Base-by-base conservation (phyloP, 2,113 vertebrate species). In the Coreoperca whiteheadi region DNA sequence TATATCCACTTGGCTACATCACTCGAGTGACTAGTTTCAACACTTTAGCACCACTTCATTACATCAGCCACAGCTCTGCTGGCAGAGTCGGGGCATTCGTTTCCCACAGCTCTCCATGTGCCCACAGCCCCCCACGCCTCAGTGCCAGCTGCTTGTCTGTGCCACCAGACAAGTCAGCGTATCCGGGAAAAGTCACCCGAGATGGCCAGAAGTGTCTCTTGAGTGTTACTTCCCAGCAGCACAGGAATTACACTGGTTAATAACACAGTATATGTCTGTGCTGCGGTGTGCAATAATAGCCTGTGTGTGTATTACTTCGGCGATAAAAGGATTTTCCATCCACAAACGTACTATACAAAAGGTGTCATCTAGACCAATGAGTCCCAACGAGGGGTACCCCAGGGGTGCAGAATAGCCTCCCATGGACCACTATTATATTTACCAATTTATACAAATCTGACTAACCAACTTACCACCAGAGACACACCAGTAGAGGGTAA, bases 31-130 rank as follows among this genome's bases (percentile, higher is more conserved):
- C 84, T 75, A 79, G 88, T 89, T 90, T 79, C 83, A 87, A 86
- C 74, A 51, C 81, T 85, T 88, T 39, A 86, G 75, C 87, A 84
- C 65, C 83, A 82, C 84, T 82, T 84, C 73, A 87, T 87, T 82
- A 80, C 79, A 73, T 65, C 74, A 69, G 68, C 90, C 91, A 69
- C 84, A 86, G 80, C 73, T 73, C 89, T 80, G 74, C 81, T 87
- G 85, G 85, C 87, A 74, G 65, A 71, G 77, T 53, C 57, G 1
- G 48, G 39, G 30, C 81, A 41, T 86, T 80, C 69, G 21, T 83
- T 88, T 82, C 84, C 74, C 79, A 39, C 64, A 53, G 75, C 43
- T 75, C 57, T 53, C 70, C 64, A 6, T 74, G 80, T 21, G 28
- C 74, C 79, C 76, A 68, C 86, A 88, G 78, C 46, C 57, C 73